Percentiles rank a stretch among this genome's conserved stretches.
These are phyloP conservation scores for Platysternon megacephalum DNA, from an alignment of 2,113 vertebrate genomes.

Conservation along the genomic window DNA sequence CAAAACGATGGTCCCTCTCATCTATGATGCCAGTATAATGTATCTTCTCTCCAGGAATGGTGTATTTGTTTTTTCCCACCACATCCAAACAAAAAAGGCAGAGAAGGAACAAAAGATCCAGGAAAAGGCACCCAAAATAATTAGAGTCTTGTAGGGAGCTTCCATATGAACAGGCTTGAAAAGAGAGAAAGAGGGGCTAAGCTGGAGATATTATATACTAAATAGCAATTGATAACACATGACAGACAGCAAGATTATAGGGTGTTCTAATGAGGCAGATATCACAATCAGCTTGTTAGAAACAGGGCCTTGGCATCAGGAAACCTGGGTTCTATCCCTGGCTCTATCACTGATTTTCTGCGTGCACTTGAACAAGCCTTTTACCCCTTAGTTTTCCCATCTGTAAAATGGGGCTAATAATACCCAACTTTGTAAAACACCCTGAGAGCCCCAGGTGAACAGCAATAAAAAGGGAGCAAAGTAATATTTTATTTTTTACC, in stretches of 20 bases:
- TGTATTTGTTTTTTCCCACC: slow-evolving; percentile 20
- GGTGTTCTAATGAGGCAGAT: background rate
- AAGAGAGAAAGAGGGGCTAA: background rate
- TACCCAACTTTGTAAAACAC: background rate
- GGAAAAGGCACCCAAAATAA: slow-evolving; percentile 24
- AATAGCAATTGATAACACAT: background rate
- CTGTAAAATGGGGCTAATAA: background rate
- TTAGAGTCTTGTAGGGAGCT: background rate
- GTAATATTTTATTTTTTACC: background rate
- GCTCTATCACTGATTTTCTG: background rate
- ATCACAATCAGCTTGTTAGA: background rate
- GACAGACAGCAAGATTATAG: background rate
- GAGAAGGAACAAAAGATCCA: slow-evolving; percentile 24
- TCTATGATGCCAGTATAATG: slow-evolving; percentile 68
- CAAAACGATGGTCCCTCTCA: slow-evolving; percentile 26
- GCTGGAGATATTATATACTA: background rate
- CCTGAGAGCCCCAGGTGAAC: background rate
- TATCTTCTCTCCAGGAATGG: slow-evolving; percentile 69
- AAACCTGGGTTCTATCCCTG: background rate
- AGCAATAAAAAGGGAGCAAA: background rate
- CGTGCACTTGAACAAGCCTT: background rate
- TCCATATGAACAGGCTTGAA: slow-evolving; percentile 32
- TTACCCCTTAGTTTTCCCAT: background rate
- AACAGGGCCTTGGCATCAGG: accelerated
- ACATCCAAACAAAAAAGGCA: background rate